Evolutionary conservation across 2,888 invertebrate species (phyloP).

Genomic region (Drepana falcataria): DNA sequence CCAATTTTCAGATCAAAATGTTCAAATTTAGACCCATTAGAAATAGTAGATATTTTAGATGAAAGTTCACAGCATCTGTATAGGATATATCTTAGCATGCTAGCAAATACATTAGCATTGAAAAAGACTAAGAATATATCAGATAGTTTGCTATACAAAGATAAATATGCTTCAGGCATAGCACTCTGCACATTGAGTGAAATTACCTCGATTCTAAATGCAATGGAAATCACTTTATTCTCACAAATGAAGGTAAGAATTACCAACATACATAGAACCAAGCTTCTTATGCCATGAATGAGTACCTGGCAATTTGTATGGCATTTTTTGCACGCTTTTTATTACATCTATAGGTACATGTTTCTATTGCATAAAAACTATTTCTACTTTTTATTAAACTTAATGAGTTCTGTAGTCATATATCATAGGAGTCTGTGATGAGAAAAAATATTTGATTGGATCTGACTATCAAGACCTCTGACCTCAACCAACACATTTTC

Average conservation of each 20-base stretch:
- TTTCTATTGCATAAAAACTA: too few relatives aligned
- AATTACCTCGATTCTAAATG: constrained; percentile 55
- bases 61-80: constrained; percentile 64
- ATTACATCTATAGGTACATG: too few relatives aligned
- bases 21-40: constrained; percentile 39
- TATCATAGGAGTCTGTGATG: too few relatives aligned
- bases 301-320: neutral
- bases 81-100: constrained; percentile 60
- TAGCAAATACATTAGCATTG: constrained; percentile 55
- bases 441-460: too few relatives aligned
- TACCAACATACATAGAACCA: neutral
- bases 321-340: neutral
- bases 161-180: constrained; percentile 65
- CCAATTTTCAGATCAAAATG: constrained; percentile 17
- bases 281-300: too few relatives aligned
- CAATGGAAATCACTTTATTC: constrained; percentile 58
- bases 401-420: too few relatives aligned
- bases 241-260: constrained; percentile 55
- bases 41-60: constrained; percentile 57
- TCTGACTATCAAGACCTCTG: too few relatives aligned
- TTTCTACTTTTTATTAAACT: too few relatives aligned
- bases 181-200: constrained; percentile 55
- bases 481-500: too few relatives aligned
- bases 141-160: constrained; percentile 56
- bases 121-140: constrained; percentile 51